These are phyloP conservation scores for Alentia gelatinosa DNA, from an alignment of 2,888 invertebrate species.

Conservation along the genomic window DNA sequence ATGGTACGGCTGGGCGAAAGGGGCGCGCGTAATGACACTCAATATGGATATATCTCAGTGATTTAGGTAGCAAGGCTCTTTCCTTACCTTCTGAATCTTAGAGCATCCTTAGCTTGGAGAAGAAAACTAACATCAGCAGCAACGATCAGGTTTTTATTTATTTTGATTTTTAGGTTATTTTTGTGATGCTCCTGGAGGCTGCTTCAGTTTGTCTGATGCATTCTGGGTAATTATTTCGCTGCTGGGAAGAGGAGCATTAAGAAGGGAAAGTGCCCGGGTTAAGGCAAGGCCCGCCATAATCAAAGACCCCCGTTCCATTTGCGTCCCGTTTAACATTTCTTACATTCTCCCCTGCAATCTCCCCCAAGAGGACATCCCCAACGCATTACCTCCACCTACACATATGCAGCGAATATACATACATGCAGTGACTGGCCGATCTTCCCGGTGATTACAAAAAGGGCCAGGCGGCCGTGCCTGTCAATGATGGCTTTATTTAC, in stretches of 20 bases:
- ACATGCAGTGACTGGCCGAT: background rate
- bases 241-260: background rate
- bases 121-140: background rate
- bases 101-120: background rate
- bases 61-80: background rate
- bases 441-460: too few relatives aligned
- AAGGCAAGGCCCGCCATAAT: background rate
- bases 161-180: too few relatives aligned
- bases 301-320: background rate
- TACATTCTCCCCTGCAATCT: background rate
- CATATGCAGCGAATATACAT: background rate
- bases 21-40: background rate
- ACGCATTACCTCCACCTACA: too few relatives aligned
- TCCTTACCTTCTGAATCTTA: too few relatives aligned
- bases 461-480: background rate
- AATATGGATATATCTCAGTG: background rate
- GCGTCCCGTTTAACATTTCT: background rate
- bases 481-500: slow-evolving; percentile 5
- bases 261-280: background rate
- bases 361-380: background rate
- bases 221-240: background rate
- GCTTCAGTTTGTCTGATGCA: background rate
- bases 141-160: background rate
- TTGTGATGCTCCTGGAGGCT: background rate
- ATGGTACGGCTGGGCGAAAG: background rate